These are phyloP conservation scores for Rhinoderma darwinii DNA, from an alignment of 2,113 vertebrate genomes.

Conservation along the genomic window DNA sequence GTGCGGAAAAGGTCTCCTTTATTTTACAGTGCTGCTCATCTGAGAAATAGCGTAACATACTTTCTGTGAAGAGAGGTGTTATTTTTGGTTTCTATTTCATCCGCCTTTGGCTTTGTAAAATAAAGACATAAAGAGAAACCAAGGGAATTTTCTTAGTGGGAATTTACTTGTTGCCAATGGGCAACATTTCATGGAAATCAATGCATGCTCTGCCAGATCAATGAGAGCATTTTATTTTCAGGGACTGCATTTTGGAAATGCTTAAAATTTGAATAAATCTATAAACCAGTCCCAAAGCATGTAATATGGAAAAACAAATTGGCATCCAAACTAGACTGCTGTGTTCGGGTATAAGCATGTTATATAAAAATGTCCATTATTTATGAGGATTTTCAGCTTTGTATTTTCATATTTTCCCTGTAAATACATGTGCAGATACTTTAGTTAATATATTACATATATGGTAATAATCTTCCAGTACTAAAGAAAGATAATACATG, in stretches of 20 bases:
- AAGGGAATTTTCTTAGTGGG: slow-evolving; percentile 40
- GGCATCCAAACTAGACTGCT: background rate
- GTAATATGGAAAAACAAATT: slow-evolving; percentile 21
- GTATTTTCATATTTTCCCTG: background rate
- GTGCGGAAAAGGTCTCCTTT: background rate
- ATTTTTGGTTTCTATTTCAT: slow-evolving; percentile 51
- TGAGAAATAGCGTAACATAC: slow-evolving; percentile 25
- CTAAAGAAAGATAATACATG: background rate
- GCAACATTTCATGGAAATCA: slow-evolving; percentile 55
- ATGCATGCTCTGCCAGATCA: slow-evolving; percentile 44
- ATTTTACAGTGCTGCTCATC: slow-evolving; percentile 1
- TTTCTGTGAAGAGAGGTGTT: slow-evolving; percentile 27
- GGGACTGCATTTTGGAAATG: slow-evolving; percentile 38
- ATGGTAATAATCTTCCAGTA: background rate
- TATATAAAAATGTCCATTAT: background rate
- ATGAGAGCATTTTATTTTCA: slow-evolving; percentile 48
- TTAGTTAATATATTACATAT: background rate
- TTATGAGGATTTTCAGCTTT: background rate
- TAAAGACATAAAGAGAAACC: slow-evolving; percentile 45
- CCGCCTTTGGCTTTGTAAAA: slow-evolving; percentile 39
- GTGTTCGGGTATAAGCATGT: background rate
- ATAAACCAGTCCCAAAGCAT: slow-evolving; percentile 11
- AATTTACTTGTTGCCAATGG: slow-evolving; percentile 54
- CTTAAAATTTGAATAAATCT: slow-evolving; percentile 48
- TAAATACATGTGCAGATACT: background rate